Percentiles rank a stretch among this genome's conserved stretches.
Evolutionary conservation across 1,140 invertebrate species (phyloP).

Genomic region (Pseudomyrmex cubaensis): DNA sequence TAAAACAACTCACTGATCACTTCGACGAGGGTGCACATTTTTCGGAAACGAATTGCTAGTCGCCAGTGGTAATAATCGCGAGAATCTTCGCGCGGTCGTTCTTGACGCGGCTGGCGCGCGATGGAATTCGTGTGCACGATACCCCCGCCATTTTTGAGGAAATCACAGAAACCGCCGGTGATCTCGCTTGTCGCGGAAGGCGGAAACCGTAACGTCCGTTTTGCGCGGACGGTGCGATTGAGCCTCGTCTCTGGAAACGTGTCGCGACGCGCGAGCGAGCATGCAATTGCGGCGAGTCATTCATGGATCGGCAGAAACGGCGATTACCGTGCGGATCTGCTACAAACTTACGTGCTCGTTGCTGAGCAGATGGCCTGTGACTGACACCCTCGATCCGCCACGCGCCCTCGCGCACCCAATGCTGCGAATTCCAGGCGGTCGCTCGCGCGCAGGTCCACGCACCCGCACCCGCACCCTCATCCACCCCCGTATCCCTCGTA

Average conservation of each 20-base stretch:
- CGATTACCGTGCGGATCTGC: constrained; percentile 34
- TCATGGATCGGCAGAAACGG: neutral
- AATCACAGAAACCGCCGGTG: constrained; percentile 67
- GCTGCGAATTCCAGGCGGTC: constrained; percentile 61
- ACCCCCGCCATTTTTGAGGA: constrained; percentile 73
- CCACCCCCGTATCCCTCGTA: neutral
- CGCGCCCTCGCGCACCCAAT: constrained; percentile 74
- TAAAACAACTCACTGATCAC: constrained; percentile 43
- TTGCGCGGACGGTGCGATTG: neutral
- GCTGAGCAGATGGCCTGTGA: constrained; percentile 84
- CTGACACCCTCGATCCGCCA: constrained; percentile 82
- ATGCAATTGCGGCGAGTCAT: constrained; percentile 7
- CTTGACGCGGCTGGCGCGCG: constrained; percentile 17
- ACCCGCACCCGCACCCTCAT: constrained; percentile 56
- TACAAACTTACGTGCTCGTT: constrained; percentile 83
- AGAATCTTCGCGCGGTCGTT: constrained; percentile 8
- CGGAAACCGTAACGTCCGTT: neutral
- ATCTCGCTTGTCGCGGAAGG: neutral
- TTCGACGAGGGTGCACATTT: constrained; percentile 23
- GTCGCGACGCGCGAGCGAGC: constrained; percentile 18
- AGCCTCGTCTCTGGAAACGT: neutral
- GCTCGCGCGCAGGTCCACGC: constrained; percentile 67
- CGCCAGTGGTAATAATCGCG: neutral
- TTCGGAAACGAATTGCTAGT: constrained; percentile 46
- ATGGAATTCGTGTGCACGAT: constrained; percentile 40